Conservation (phyloP, 2,888 invertebrate genomes). For the Barypeithes pellucidus region DNA sequence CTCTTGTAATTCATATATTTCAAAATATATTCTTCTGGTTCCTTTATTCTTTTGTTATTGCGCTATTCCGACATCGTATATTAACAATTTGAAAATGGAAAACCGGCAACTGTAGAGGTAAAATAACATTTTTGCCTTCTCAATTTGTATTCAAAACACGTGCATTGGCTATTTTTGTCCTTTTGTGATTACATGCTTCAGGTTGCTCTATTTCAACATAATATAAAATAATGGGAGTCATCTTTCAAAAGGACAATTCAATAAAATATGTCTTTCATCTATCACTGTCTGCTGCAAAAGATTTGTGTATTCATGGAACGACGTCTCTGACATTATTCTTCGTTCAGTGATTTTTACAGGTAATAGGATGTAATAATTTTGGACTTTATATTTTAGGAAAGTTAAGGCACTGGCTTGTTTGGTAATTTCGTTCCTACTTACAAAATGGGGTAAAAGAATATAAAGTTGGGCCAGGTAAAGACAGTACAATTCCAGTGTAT, state of each 20-base stretch:
- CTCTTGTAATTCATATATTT: too few relatives aligned
- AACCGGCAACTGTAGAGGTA: not conserved
- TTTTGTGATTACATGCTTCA: constrained; percentile 10
- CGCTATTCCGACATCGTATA: too few relatives aligned
- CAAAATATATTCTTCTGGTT: too few relatives aligned
- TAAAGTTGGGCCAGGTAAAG: too few relatives aligned
- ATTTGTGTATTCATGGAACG: constrained; percentile 15
- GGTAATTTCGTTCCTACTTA: not conserved
- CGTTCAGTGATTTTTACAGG: constrained; percentile 1
- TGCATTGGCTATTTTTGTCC: not conserved
- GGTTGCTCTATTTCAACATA: constrained; percentile 11
- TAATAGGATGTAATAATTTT: not conserved
- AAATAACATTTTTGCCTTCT: not conserved
- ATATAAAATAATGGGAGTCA: constrained; percentile 21
- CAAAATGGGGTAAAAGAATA: too few relatives aligned
- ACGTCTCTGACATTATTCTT: constrained; percentile 7
- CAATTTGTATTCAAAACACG: not conserved
- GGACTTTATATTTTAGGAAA: not conserved
- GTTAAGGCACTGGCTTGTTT: not conserved
- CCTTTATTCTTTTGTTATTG: too few relatives aligned
- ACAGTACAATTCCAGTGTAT: too few relatives aligned
- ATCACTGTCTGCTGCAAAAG: constrained; percentile 6
- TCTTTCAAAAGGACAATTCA: constrained; percentile 6
- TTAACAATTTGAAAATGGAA: not conserved
- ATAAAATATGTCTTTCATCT: constrained; percentile 15